Evolutionary conservation across 2,113 vertebrate species (phyloP).

Genomic region (Nothocercus julius): DNA sequence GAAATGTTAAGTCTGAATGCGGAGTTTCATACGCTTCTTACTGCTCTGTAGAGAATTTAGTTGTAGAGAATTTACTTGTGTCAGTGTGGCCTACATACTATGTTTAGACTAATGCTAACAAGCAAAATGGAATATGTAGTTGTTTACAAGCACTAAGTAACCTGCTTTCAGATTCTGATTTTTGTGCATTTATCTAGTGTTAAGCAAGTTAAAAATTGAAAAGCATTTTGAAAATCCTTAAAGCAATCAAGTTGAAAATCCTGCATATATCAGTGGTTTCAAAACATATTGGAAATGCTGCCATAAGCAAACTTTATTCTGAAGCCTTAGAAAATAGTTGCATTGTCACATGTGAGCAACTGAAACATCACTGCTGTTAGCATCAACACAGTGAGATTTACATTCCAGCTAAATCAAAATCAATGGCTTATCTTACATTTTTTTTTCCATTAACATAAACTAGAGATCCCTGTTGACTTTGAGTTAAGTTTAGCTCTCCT

Average conservation of each 20-base stretch:
- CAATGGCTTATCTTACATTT: too few relatives aligned
- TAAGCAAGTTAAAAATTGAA: slow-evolving; percentile 46
- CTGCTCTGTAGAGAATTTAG: neutral
- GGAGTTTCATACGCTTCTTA: neutral
- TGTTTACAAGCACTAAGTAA: slow-evolving; percentile 6
- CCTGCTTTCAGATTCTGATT: slow-evolving; percentile 18
- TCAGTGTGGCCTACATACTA: neutral
- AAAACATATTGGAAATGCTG: neutral
- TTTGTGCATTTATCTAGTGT: neutral
- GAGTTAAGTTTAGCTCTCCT: neutral
- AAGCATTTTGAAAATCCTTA: neutral
- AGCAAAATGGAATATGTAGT: slow-evolving; percentile 38
- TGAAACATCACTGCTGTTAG: slow-evolving; percentile 29
- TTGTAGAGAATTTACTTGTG: neutral
- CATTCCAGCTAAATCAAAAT: neutral
- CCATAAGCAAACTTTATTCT: neutral
- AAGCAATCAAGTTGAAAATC: neutral
- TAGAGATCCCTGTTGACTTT: neutral
- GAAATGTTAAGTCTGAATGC: neutral
- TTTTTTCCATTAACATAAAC: neutral
- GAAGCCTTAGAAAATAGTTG: neutral
- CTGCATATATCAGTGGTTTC: slow-evolving; percentile 22
- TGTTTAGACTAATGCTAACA: neutral
- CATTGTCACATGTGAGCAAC: slow-evolving; percentile 8
- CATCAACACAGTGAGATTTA: neutral